Base-by-base conservation (phyloP, 2,113 vertebrate genomes). In the Notothenia rossii region DNA sequence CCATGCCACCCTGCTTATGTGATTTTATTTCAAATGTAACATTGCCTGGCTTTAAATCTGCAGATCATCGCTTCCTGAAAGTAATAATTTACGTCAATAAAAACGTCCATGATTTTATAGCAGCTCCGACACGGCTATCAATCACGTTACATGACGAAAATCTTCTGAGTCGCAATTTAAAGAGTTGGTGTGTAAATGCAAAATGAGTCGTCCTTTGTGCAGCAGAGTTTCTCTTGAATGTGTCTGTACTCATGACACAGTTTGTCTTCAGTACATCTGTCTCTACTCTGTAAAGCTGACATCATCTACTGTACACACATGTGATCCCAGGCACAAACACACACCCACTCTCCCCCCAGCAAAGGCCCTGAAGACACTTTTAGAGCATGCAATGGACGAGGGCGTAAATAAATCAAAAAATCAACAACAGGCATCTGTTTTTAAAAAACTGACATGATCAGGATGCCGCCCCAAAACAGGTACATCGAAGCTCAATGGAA, bases 181-280 rank as follows among this genome's bases (percentile, higher is more conserved):
- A 54, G 69, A 67, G 15, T 20, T n/a, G 18, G 13, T 74, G 18
- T 43, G 36, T 45, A 15, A 74, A 70, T 48, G 59, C 20, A 70
- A 25, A 84, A 14, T 13, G 62, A 64, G 46, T 6, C 15, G 46
- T 54, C 59, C 46, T 76, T 55, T 81, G 69, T 74, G 74, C 29
- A 67, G 51, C 61, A 13, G 45, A 15, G 11, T 54, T 83, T 79
- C 63, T 77, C 62, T 84, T 50, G n/a, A 59, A 63, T 73, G 56
- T 73, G 62, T 88, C 82, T 46, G 11, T 43, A 46, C 59, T 80
- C 46, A 72, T 83, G 74, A 83, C 83, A 72, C 48, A 76, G 48
- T 72, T 77, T 73, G 80, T 83, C 79, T 72, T 86, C 75, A 65
- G 63, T 83, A 92, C 91, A 91, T 92, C 90, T 93, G 90, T 88